Evolutionary conservation across 2,888 invertebrate species (phyloP).

Genomic region (Eristalis pertinax): DNA sequence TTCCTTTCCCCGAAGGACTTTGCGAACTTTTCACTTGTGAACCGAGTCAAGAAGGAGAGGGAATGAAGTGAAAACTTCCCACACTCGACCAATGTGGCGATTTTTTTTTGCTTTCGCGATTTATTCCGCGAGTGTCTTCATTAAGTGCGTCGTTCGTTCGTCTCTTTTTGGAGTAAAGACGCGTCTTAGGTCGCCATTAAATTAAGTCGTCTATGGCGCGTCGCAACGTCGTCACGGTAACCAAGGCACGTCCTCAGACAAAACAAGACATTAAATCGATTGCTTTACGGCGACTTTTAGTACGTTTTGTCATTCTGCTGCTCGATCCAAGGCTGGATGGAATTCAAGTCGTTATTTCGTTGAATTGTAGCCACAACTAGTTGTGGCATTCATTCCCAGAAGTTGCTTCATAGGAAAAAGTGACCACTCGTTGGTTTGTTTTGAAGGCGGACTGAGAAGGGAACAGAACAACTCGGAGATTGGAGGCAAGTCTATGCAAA

Average conservation of each 20-base stretch:
- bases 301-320: background rate
- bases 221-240: background rate
- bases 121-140: background rate
- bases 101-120: background rate
- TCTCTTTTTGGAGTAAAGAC: background rate
- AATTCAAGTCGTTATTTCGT: background rate
- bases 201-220: background rate
- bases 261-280: background rate
- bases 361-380: background rate
- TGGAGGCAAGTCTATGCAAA: too few species aligned
- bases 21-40: background rate
- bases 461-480: too few species aligned
- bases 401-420: background rate
- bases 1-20: background rate
- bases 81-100: background rate
- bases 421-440: background rate
- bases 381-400: background rate
- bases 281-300: background rate
- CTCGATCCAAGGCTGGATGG: background rate
- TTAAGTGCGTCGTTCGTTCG: background rate
- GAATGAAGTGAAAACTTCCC: background rate
- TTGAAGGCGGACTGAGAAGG: too few species aligned
- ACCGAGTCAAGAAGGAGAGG: background rate
- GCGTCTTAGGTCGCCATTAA: background rate
- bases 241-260: background rate